Percentiles rank a stretch among this genome's conserved stretches.
phyloP scores from a whole-genome alignment of 2,113 vertebrate genomes.

The Shinisaurus crocodilurus region DNA sequence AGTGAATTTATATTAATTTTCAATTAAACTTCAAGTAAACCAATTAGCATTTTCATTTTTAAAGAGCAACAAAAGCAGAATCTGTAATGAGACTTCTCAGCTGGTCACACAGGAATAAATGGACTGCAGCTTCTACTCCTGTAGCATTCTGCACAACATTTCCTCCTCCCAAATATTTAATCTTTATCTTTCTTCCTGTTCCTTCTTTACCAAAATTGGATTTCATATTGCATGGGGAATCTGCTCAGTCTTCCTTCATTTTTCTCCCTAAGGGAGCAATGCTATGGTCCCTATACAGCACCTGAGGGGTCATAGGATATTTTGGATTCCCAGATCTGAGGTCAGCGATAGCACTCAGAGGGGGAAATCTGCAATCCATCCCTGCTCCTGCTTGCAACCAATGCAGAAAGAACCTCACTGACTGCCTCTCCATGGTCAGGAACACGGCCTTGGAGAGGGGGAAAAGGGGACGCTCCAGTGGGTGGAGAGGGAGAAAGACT shows the following conservation, averaged over 20 bases:
- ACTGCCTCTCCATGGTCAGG: too few species aligned
- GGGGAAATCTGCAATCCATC: too few species aligned
- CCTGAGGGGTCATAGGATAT: too few species aligned
- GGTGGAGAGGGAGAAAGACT: too few species aligned
- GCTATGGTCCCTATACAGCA: too few species aligned
- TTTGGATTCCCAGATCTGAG: too few species aligned
- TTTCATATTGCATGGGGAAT: conserved; percentile 35
- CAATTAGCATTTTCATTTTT: conserved; percentile 78
- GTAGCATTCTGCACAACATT: conserved; percentile 43
- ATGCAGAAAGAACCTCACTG: too few species aligned
- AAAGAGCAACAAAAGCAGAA: conserved; percentile 73
- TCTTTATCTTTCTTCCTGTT: conserved; percentile 55
- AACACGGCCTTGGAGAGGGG: too few species aligned
- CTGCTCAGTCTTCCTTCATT: background rate
- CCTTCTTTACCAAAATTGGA: conserved; percentile 35
- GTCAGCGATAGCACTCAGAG: too few species aligned
- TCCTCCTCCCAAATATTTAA: conserved; percentile 35
- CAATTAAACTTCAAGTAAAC: conserved; percentile 79
- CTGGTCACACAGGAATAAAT: conserved; percentile 68
- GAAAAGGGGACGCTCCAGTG: too few species aligned
- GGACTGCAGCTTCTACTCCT: conserved; percentile 58
- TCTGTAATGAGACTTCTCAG: conserved; percentile 68
- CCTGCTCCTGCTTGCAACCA: too few species aligned
- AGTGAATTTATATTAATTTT: conserved; percentile 78
- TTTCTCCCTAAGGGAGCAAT: background rate